A percentile compares a stretch with the other conserved stretches of the same genome.
phyloP scores from a whole-genome alignment of 2,888 invertebrate genomes.

The Quadroppia sp. region DNA sequence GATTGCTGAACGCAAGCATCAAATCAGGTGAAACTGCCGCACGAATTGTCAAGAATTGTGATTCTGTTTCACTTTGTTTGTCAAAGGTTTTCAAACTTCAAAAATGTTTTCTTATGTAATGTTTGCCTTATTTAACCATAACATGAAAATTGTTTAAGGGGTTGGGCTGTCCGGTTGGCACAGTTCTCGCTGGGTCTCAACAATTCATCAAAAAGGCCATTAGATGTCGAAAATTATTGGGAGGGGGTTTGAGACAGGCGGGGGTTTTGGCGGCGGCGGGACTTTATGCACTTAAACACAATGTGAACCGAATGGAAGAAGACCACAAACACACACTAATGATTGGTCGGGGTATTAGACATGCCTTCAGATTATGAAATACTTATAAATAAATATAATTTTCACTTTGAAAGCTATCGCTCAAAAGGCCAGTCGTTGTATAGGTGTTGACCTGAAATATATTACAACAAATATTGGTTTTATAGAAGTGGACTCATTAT shows the following conservation, averaged over 20 bases:
- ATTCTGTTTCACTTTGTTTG: slow-evolving; percentile 79
- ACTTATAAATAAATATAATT: background rate
- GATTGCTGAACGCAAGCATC: slow-evolving; percentile 83
- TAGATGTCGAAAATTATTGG: slow-evolving; percentile 75
- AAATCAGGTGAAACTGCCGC: slow-evolving; percentile 62
- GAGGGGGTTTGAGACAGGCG: slow-evolving; percentile 89
- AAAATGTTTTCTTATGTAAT: too few species aligned
- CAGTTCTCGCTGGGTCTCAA: slow-evolving; percentile 70
- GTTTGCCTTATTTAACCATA: background rate
- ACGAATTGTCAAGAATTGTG: slow-evolving; percentile 66
- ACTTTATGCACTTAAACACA: slow-evolving; percentile 69
- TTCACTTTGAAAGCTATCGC: background rate
- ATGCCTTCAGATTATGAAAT: background rate
- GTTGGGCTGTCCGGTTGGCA: slow-evolving; percentile 82
- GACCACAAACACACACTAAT: slow-evolving; percentile 44
- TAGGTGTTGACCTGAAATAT: slow-evolving; percentile 20
- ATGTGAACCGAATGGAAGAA: slow-evolving; percentile 62
- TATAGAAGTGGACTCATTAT: background rate
- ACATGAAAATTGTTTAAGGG: slow-evolving; percentile 54
- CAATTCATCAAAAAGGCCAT: slow-evolving; percentile 71
- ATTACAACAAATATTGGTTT: slow-evolving; percentile 27
- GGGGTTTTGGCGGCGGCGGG: slow-evolving; percentile 89
- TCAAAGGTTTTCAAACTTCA: slow-evolving; percentile 47
- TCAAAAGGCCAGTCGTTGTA: background rate
- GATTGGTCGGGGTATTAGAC: slow-evolving; percentile 14